These are phyloP conservation scores for Iphiclides podalirius DNA, from an alignment of 2,888 invertebrate genomes.

Conservation along the genomic window DNA sequence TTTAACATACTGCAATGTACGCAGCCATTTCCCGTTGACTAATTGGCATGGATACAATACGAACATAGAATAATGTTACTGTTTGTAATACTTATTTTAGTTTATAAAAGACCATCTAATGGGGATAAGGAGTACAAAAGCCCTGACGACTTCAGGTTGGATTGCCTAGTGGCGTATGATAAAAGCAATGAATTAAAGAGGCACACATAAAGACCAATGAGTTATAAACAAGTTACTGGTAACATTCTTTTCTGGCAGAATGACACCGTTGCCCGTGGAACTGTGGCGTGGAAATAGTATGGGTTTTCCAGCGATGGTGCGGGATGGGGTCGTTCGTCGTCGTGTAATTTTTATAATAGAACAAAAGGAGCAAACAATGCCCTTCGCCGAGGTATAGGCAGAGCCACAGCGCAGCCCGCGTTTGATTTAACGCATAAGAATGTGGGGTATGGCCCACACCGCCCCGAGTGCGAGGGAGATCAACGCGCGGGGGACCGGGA, in stretches of 20 bases:
- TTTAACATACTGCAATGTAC: neutral
- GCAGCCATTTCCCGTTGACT: no score
- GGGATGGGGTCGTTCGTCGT: conserved; percentile 32
- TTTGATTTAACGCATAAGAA: conserved; percentile 78
- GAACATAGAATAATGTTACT: no score
- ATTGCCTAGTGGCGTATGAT: no score
- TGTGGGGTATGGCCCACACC: conserved; percentile 53
- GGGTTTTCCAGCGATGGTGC: conserved; percentile 24
- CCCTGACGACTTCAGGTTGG: no score
- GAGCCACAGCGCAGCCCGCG: conserved; percentile 54
- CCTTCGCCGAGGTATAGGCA: conserved; percentile 42
- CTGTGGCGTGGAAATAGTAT: conserved; percentile 23
- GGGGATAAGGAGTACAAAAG: no score
- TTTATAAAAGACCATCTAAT: no score
- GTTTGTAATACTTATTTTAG: no score
- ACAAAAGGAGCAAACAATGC: conserved; percentile 59
- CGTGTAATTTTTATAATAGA: conserved; percentile 59
- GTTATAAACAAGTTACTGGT: no score
- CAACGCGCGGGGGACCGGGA: conserved; percentile 43
- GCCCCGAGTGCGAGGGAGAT: conserved; percentile 38
- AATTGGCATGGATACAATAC: no score
- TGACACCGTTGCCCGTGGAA: conserved; percentile 32
- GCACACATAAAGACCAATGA: no score
- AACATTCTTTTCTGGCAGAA: no score
- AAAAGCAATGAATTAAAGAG: no score